Conservation (phyloP, 1,140 invertebrate genomes). For the Bombus sibiricus region DNA sequence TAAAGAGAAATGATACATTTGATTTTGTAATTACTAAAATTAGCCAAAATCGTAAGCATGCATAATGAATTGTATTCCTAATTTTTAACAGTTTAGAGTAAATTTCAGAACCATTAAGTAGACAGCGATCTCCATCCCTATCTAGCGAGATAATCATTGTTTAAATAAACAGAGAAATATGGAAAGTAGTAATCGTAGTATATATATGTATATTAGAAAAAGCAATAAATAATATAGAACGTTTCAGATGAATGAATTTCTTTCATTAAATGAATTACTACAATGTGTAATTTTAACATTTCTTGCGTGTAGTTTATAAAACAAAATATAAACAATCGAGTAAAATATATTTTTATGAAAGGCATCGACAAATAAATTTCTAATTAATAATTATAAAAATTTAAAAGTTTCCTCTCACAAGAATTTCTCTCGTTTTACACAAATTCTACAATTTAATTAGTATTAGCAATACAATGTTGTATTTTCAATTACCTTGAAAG, state of each 20-base stretch:
- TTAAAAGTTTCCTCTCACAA: too few species aligned
- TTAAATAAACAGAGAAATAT: slow-evolving; percentile 8
- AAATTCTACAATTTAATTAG: too few species aligned
- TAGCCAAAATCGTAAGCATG: neutral
- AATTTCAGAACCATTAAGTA: neutral
- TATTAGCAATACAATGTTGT: too few species aligned
- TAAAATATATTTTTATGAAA: neutral
- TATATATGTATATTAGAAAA: too few species aligned
- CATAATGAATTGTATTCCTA: neutral
- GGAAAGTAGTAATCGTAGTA: too few species aligned
- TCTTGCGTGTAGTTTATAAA: neutral
- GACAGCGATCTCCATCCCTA: slow-evolving; percentile 23
- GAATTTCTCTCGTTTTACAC: too few species aligned
- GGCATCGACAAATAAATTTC: too few species aligned
- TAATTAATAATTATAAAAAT: too few species aligned
- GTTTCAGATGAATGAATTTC: too few species aligned
- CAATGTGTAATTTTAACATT: neutral
- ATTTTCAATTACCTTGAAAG: neutral
- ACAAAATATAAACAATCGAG: neutral
- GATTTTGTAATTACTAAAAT: neutral
- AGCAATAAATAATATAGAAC: too few species aligned
- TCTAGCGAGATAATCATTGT: neutral
- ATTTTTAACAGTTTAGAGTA: neutral
- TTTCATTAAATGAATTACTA: neutral
- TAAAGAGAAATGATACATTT: neutral